Conservation (phyloP, 2,797 vertebrate genomes). For the Hipposideros larvatus region DNA sequence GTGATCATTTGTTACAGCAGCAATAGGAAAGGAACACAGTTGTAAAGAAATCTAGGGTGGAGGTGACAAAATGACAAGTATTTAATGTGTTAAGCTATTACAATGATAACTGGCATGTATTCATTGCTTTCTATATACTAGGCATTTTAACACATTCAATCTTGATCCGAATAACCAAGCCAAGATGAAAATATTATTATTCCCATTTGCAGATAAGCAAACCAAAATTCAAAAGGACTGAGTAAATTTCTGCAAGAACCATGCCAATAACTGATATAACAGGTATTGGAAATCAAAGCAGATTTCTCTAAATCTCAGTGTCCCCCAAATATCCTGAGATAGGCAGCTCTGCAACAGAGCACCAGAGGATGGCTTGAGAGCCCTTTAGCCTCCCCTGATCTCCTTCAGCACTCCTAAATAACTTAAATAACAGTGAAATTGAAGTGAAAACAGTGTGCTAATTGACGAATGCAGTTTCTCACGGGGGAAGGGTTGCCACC, state of each 20-base stretch:
- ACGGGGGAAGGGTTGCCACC: too few relatives aligned
- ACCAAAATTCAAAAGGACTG: slow-evolving; percentile 30
- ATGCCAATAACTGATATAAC: background rate
- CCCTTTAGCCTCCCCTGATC: background rate
- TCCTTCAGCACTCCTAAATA: background rate
- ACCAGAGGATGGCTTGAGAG: background rate
- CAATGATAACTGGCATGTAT: background rate
- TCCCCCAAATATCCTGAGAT: background rate
- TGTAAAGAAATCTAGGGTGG: background rate
- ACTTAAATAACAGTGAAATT: background rate
- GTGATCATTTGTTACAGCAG: background rate
- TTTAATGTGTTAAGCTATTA: background rate
- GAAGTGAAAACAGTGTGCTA: background rate
- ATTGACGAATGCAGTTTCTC: background rate
- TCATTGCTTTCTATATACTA: background rate
- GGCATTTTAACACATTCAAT: background rate
- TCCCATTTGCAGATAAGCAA: slow-evolving; percentile 27
- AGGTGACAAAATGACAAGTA: background rate
- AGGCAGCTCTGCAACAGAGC: background rate
- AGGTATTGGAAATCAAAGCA: background rate
- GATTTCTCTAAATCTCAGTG: background rate
- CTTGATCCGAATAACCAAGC: background rate
- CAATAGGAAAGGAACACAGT: background rate
- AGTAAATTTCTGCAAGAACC: background rate
- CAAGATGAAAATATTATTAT: background rate